Evolutionary conservation across 2,888 invertebrate species (phyloP), one percentile per base, ranked within the genome.

Genomic region (Thymelicus sylvestris): DNA sequence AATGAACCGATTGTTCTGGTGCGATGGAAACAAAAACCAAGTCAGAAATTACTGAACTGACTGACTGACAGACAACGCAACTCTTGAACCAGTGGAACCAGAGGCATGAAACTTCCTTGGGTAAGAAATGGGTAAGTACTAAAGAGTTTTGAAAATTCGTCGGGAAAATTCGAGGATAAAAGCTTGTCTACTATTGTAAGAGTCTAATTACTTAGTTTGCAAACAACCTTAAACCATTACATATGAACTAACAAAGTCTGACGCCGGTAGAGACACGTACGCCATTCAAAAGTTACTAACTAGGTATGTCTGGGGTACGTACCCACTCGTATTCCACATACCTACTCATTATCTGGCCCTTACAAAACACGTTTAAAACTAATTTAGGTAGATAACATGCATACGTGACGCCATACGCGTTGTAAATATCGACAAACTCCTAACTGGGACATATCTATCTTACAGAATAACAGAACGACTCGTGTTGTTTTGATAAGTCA

Each of bases 331-430:
- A 44, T 44, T 7, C n/a, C 2, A 8, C 19, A 52, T 2, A 19
- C 19, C 19, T 2, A 19, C 19, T 8, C 50, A 52, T 52, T 52
- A 52, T 15, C 50, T 52, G 19, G 50, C 50, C 7, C 50, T 52
- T 52, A 52, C 50, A 19, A 52, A 52, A 15, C 15, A 52, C 19
- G 50, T 52, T 52, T 52, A 52, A 52, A 52, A 52, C 7, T 52
- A 52, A 52, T 15, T 52, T 52, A 52, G 50, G 50, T 19, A 15
- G 50, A 52, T 52, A 52, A 15, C 15, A 8, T 15, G 50, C 50
- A 12, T 19, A 52, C 50, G 50, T 52, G 50, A 15, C 12, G 50
- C 50, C 50, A 19, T n/a, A 19, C 50, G 50, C 50, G 50, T 52
- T 19, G 50, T 52, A 52, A 52, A 52, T 19, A 19, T 50, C 15